Conservation (phyloP, 2,888 invertebrate species). For the Acanthosepion pharaonis region DNA sequence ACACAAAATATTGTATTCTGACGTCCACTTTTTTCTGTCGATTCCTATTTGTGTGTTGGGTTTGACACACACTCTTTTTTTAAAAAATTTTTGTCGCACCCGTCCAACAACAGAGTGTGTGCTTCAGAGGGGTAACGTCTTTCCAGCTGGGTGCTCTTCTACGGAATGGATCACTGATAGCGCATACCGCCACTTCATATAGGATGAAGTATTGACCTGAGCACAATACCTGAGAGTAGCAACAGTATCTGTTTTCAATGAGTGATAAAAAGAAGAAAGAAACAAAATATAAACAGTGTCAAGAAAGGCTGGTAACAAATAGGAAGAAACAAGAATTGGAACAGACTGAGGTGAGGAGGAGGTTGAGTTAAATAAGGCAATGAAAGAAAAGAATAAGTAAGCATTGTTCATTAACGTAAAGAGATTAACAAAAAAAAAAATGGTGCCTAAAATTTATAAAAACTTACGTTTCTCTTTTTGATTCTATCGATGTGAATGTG, state of each 20-base stretch:
- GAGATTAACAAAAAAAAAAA: not conserved
- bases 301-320: too few species aligned
- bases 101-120: not conserved
- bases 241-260: not conserved
- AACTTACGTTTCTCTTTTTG: not conserved
- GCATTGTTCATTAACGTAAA: not conserved
- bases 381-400: not conserved
- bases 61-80: not conserved
- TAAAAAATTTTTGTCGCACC: not conserved
- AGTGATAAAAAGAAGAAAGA: not conserved
- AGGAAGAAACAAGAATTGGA: too few species aligned
- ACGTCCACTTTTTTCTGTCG: not conserved
- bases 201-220: not conserved
- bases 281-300: too few species aligned
- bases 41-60: not conserved
- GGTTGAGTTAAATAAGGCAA: not conserved
- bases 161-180: not conserved
- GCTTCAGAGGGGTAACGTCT: not conserved
- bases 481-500: not conserved
- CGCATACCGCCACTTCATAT: not conserved
- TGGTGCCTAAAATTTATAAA: not conserved
- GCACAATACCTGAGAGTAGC: not conserved
- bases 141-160: not conserved
- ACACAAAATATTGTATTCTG: not conserved
- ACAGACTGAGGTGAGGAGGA: not conserved